A percentile compares a stretch with the other conserved stretches of the same genome.
Evolutionary conservation across 2,888 invertebrate genomes (phyloP).

Genomic region (Ganaspis brasiliensis): DNA sequence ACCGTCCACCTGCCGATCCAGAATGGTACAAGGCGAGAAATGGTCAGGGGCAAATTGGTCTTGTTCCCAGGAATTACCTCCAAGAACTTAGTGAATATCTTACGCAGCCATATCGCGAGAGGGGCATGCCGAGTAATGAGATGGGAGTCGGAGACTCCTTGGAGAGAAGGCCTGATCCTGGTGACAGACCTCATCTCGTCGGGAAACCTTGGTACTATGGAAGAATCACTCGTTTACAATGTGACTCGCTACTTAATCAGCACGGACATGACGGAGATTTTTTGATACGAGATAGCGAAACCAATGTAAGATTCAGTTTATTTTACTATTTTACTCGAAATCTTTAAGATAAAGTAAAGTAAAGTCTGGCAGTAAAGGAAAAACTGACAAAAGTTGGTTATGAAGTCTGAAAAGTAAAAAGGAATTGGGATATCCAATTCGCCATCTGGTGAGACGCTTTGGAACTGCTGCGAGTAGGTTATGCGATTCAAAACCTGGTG

Average conservation of each 20-base stretch:
- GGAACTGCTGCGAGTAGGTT: too few relatives aligned
- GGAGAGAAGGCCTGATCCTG: conserved; percentile 69
- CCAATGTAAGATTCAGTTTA: conserved; percentile 89
- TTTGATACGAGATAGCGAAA: conserved; percentile 99
- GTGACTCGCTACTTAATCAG: conserved; percentile 96
- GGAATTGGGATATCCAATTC: too few relatives aligned
- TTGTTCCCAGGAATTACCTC: conserved; percentile 97
- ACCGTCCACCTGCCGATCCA: conserved; percentile 97
- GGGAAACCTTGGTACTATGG: conserved; percentile 99
- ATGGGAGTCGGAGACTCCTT: conserved; percentile 56
- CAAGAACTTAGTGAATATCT: conserved; percentile 95
- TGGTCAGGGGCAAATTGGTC: conserved; percentile 94
- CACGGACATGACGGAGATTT: conserved; percentile 99
- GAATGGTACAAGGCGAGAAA: conserved; percentile 99
- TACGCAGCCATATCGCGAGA: conserved; percentile 90
- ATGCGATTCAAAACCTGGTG: too few relatives aligned
- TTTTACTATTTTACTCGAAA: too few relatives aligned
- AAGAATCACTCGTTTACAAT: conserved; percentile 96
- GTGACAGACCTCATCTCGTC: conserved; percentile 86
- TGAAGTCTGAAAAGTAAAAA: too few relatives aligned
- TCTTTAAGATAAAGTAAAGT: too few relatives aligned
- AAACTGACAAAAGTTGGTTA: too few relatives aligned
- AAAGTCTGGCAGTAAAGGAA: too few relatives aligned
- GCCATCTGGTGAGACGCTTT: too few relatives aligned
- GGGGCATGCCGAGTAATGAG: conserved; percentile 65